A percentile compares a stretch with the other conserved stretches of the same genome.
These are phyloP conservation scores for Thrips palmi DNA, from an alignment of 1,140 invertebrate genomes.

Conservation along the genomic window DNA sequence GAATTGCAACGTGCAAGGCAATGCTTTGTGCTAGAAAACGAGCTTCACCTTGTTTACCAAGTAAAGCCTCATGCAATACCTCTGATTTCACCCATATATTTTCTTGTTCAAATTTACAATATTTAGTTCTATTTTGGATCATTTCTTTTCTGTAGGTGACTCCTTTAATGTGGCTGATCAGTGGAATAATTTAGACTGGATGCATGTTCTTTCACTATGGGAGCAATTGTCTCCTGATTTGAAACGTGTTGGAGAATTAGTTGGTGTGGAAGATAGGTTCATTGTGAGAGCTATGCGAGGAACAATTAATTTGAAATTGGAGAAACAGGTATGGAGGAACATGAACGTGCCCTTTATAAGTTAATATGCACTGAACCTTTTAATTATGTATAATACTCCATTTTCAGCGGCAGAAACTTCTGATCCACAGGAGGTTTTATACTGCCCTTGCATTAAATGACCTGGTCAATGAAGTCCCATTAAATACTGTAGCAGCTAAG, in stretches of 20 bases:
- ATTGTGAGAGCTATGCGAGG: conserved; percentile 62
- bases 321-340: conserved; percentile 29
- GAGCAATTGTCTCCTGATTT: conserved; percentile 58
- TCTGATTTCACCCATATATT: neutral
- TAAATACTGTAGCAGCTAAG: conserved; percentile 59
- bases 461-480: conserved; percentile 75
- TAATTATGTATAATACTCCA: neutral
- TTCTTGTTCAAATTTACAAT: conserved; percentile 2
- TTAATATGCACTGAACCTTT: no score
- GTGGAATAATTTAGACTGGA: conserved; percentile 72
- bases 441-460: conserved; percentile 82
- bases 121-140: neutral
- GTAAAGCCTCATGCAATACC: conserved; percentile 24
- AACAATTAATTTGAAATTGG: conserved; percentile 30
- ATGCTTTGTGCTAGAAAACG: conserved; percentile 82
- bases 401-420: conserved; percentile 16
- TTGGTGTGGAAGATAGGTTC: conserved; percentile 82
- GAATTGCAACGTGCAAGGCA: conserved; percentile 80
- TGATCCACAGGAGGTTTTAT: conserved; percentile 56
- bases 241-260: conserved; percentile 71
- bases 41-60: conserved; percentile 87
- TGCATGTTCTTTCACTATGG: conserved; percentile 69
- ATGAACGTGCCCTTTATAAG: conserved; percentile 26
- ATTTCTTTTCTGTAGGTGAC: conserved; percentile 32
- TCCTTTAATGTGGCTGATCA: conserved; percentile 60